These are phyloP conservation scores for Solenopsis fugax DNA, from an alignment of 1,140 invertebrate genomes.

Conservation along the genomic window DNA sequence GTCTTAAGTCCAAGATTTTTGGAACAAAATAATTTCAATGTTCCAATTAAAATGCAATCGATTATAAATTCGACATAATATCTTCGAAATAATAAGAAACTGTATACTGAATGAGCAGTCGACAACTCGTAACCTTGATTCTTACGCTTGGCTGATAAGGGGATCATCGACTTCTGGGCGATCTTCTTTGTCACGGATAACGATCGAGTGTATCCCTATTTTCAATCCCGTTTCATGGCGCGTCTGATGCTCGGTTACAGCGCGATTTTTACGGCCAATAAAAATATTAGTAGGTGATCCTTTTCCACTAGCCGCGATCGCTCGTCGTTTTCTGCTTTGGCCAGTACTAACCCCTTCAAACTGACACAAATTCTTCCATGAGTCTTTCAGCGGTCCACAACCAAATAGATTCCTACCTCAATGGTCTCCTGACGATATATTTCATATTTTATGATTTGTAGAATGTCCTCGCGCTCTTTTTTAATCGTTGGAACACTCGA, in stretches of 20 bases:
- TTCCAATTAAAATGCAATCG: slow-evolving; percentile 20
- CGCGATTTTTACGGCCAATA: slow-evolving; percentile 81
- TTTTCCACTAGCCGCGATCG: slow-evolving; percentile 66
- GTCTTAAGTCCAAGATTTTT: slow-evolving; percentile 14
- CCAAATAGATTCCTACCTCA: slow-evolving; percentile 70
- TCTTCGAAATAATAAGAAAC: slow-evolving; percentile 23
- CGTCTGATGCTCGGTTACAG: slow-evolving; percentile 27
- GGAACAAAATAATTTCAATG: background rate
- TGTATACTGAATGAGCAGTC: slow-evolving; percentile 18
- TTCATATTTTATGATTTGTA: slow-evolving; percentile 82
- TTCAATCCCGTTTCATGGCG: slow-evolving; percentile 53
- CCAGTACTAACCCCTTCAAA: slow-evolving; percentile 58
- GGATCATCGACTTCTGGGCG: slow-evolving; percentile 39
- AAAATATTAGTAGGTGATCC: slow-evolving; percentile 81
- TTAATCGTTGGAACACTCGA: slow-evolving; percentile 66
- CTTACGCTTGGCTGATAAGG: slow-evolving; percentile 33
- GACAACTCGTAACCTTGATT: slow-evolving; percentile 12
- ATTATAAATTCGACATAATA: slow-evolving; percentile 27
- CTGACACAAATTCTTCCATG: slow-evolving; percentile 63
- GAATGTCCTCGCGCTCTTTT: slow-evolving; percentile 70
- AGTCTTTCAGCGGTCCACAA: slow-evolving; percentile 53
- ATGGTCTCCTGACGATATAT: slow-evolving; percentile 73
- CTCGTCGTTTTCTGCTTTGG: slow-evolving; percentile 48
- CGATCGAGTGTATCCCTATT: slow-evolving; percentile 41
- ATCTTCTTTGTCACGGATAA: slow-evolving; percentile 62